A percentile compares a stretch with the other conserved stretches of the same genome.
Evolutionary conservation across 2,888 invertebrate species (phyloP).

Genomic region (Schizotus pectinicornis): DNA sequence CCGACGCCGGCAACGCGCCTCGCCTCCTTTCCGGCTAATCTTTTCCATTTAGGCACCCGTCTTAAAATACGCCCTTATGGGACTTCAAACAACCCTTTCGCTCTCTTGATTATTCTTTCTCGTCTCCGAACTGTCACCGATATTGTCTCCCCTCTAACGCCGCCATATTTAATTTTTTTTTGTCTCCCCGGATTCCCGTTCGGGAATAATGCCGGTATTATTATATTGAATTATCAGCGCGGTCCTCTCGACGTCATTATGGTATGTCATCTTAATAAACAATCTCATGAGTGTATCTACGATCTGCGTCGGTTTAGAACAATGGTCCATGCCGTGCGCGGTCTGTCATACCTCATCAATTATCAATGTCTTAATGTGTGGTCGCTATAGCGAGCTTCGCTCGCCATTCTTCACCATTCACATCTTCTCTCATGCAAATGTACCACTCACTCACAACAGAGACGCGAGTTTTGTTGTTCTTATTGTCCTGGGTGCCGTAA

Average conservation of each 20-base stretch:
- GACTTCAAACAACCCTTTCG: slow-evolving; percentile 44
- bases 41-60: slow-evolving; percentile 50
- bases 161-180: not conserved
- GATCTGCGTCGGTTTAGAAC: slow-evolving; percentile 36
- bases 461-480: slow-evolving; percentile 15
- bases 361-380: slow-evolving; percentile 39
- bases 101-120: slow-evolving; percentile 43
- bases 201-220: not conserved
- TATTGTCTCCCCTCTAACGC: not conserved
- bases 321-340: slow-evolving; percentile 37
- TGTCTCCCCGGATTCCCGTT: not conserved
- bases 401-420: slow-evolving; percentile 30
- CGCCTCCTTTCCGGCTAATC: slow-evolving; percentile 41
- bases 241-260: slow-evolving; percentile 25
- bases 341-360: slow-evolving; percentile 38
- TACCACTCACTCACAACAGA: slow-evolving; percentile 22
- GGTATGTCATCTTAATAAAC: slow-evolving; percentile 38
- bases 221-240: slow-evolving; percentile 32
- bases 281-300: slow-evolving; percentile 39
- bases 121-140: not conserved
- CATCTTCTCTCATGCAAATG: slow-evolving; percentile 28
- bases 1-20: slow-evolving; percentile 22
- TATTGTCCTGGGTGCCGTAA: slow-evolving; percentile 10
- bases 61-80: slow-evolving; percentile 45
- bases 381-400: slow-evolving; percentile 29